Evolutionary conservation across 2,888 invertebrate genomes (phyloP), one percentile per base, ranked within the genome.

Genomic region (Boloria selene): DNA sequence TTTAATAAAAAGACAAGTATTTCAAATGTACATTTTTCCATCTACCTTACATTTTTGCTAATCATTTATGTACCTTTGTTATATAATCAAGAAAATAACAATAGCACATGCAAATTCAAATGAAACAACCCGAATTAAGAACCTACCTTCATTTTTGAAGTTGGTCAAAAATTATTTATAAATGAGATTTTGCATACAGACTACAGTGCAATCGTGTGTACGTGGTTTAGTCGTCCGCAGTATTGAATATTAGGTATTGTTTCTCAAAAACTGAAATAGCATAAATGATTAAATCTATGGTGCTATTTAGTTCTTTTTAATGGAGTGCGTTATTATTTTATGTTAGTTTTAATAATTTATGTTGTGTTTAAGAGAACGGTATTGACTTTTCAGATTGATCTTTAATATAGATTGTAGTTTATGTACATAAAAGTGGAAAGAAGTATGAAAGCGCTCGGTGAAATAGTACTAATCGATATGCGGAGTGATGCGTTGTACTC

Each of bases 281-380:
- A 67, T 70, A 56, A 68, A 64, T 44, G 67, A 67, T 67, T 61
- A 64, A 70, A 72, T 75, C 75, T 70, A 75, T 77, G 77, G 77
- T 78, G 78, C 77, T 78, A 78, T 60, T 78, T 78, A 77, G 72
- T 79, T 80, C 79, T 79, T 66, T 61, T 73, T 67, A 72, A 58
- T 44, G 44, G 66, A 67, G 65, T 68, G 69, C 50, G 22, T 62
- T 44, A 64, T 64, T 66, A 55, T 45, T 63, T 68, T 50, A 59
- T 58, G 54, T 58, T 69, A 65, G 18, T 68, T 69, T 64, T 55
- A 58, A 55, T 66, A 61, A 64, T 63, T 67, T 58, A 69, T 52
- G 31, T 55, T 64, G 63, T 63, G 55, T 52, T 38, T 52, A 64
- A 47, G n/a, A 17, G 18, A 56, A 51, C 45, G 63, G 50, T 59